These are phyloP conservation scores for Armadillidium nasatum DNA, from an alignment of 1,140 invertebrate species.

Conservation along the genomic window DNA sequence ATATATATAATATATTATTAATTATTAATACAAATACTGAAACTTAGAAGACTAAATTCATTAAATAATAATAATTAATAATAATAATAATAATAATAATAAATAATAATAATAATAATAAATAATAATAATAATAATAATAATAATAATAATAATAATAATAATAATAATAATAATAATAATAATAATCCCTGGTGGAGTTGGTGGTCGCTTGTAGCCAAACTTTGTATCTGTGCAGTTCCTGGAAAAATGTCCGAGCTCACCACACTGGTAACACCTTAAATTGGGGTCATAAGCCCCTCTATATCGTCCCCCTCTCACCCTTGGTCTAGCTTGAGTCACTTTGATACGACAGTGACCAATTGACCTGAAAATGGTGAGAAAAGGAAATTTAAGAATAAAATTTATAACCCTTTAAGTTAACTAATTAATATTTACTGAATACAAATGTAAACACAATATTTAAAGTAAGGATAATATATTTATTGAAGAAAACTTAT, in stretches of 20 bases:
- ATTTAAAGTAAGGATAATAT: too few relatives aligned
- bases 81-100: background rate
- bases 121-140: background rate
- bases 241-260: slow-evolving; percentile 61
- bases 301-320: slow-evolving; percentile 48
- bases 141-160: slow-evolving; percentile 24
- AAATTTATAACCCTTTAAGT: too few relatives aligned
- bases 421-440: too few relatives aligned
- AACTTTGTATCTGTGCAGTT: slow-evolving; percentile 56
- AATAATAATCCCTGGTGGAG: slow-evolving; percentile 45
- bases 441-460: too few relatives aligned
- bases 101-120: background rate
- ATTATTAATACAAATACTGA: background rate
- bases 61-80: background rate
- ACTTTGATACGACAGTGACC: slow-evolving; percentile 6
- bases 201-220: slow-evolving; percentile 48
- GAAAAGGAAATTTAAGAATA: too few relatives aligned
- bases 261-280: slow-evolving; percentile 62
- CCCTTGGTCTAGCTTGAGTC: slow-evolving; percentile 45
- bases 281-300: slow-evolving; percentile 57
- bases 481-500: background rate
- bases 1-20: background rate
- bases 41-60: background rate
- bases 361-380: slow-evolving; percentile 13
- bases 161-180: too few relatives aligned